Evolutionary conservation across 64 coral and sea anemone genomes (phyloP), one percentile per base, ranked within the genome.

Genomic region (Catalaphyllia jardinei): DNA sequence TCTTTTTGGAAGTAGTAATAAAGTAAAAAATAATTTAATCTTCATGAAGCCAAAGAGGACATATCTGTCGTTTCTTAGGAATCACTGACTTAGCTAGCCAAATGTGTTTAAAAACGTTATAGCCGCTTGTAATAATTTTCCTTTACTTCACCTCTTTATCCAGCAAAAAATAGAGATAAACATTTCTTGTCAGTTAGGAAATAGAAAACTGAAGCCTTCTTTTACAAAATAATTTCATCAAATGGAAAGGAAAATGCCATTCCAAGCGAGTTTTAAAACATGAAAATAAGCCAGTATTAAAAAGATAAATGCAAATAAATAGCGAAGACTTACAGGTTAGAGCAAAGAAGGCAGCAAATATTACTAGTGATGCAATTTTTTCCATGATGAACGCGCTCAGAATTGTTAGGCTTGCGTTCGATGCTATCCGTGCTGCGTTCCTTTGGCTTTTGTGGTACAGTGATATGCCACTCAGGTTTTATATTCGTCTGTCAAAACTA

Each of bases 401-500:
- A 13, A 67, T 15, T 67, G 42, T 27, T 78, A n/a, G 28, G 17
- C 61, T 64, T 31, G 18, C 22, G 80, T 7, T 67, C 22, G 80
- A 11, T 67, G 60, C 42, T 67, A 6, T 18, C 60, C 0, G 61
- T 28, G 60, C 63, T 49, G 81, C 31, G 81, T 85, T 71, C 62
- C 29, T 85, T 71, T 64, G 62, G 63, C 33, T 24, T 71, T 71
- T 85, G 62, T 83, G 60, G 81, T 71, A 38, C 81, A 38, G 30
- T 69, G 35, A 69, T 8, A 22, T 71, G 63, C 46, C 81, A 69
- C 19, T 85, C 62, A 11, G 39, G 12, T 38, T 85, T 85, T 85
- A 85, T 85, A 85, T 71, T 85, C 24, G 28, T 51, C 22, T 67
- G 42, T 71, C 81, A 85, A 12, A 64, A 51, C 12, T 71, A 71